phyloP scores from a whole-genome alignment of 2,888 invertebrate genomes.

The Amiota mariae region DNA sequence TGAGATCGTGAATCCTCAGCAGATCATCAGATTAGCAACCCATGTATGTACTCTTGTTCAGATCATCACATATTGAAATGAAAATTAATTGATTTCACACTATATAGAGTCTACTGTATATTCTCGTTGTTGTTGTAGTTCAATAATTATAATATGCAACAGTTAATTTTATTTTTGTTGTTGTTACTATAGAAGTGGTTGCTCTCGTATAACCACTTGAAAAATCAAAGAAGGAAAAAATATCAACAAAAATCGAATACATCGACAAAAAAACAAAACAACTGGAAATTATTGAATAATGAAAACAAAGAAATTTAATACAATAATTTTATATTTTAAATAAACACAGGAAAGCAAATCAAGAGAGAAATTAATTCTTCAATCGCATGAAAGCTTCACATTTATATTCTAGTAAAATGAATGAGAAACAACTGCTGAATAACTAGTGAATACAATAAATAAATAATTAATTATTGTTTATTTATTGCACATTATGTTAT shows the following conservation, averaged over 20 bases:
- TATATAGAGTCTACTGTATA: neutral
- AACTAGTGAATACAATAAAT: too few species aligned
- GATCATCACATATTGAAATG: too few species aligned
- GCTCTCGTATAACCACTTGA: slow-evolving; percentile 1
- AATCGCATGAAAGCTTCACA: neutral
- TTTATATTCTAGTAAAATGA: neutral
- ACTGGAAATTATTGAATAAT: slow-evolving; percentile 9
- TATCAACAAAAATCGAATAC: slow-evolving; percentile 29
- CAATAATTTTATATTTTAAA: neutral
- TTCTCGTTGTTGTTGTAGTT: neutral
- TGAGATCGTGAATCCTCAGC: too few species aligned
- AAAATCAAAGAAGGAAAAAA: slow-evolving; percentile 6
- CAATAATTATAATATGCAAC: slow-evolving; percentile 10
- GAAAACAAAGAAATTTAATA: slow-evolving; percentile 12
- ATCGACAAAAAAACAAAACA: neutral
- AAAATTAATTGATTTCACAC: too few species aligned
- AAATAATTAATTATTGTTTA: too few species aligned
- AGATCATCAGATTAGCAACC: too few species aligned
- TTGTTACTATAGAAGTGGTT: neutral
- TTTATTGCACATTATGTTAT: too few species aligned
- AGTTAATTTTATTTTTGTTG: slow-evolving; percentile 9
- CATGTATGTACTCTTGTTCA: too few species aligned
- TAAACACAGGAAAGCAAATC: neutral
- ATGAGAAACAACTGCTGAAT: slow-evolving; percentile 4
- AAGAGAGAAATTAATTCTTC: neutral